These are phyloP conservation scores for Scaptomyza cyrtandrae DNA, from an alignment of 2,888 invertebrate genomes.

Conservation along the genomic window DNA sequence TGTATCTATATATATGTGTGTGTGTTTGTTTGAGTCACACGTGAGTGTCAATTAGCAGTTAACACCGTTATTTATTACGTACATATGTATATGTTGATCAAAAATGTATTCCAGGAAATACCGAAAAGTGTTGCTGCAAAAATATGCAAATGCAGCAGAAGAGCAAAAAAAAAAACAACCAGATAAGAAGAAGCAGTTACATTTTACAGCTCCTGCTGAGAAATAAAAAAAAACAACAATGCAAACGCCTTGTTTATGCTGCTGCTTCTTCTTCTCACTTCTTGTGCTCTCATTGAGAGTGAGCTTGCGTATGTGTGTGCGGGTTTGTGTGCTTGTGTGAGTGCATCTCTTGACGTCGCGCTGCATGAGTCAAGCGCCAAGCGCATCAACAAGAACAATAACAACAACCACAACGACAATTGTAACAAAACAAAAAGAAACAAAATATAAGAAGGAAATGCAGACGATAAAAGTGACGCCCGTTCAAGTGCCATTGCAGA, in stretches of 20 bases:
- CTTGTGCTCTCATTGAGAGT: conserved; percentile 41
- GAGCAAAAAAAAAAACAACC: conserved; percentile 7
- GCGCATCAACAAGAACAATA: conserved; percentile 32
- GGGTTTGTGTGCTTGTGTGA: conserved; percentile 31
- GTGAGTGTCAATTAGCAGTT: conserved; percentile 47
- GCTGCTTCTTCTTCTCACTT: conserved; percentile 13
- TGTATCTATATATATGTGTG: background rate
- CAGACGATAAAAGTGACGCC: conserved; percentile 66
- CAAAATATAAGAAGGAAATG: conserved; percentile 56
- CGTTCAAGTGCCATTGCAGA: conserved; percentile 60
- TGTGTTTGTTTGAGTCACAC: conserved; percentile 37
- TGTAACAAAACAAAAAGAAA: conserved; percentile 16
- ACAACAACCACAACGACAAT: conserved; percentile 13
- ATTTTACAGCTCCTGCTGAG: conserved; percentile 45
- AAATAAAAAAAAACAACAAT: conserved; percentile 43
- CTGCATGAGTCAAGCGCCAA: conserved; percentile 78
- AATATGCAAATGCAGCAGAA: conserved; percentile 31
- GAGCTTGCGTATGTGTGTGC: conserved; percentile 16
- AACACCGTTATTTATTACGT: conserved; percentile 38
- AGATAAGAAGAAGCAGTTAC: conserved; percentile 11
- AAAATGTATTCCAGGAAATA: conserved; percentile 35
- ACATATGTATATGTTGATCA: background rate
- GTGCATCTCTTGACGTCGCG: conserved; percentile 61
- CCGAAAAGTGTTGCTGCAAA: conserved; percentile 13
- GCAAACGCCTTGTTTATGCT: conserved; percentile 44